phyloP scores from a whole-genome alignment of 2,888 invertebrate species.

The Trachelus iudaicus region DNA sequence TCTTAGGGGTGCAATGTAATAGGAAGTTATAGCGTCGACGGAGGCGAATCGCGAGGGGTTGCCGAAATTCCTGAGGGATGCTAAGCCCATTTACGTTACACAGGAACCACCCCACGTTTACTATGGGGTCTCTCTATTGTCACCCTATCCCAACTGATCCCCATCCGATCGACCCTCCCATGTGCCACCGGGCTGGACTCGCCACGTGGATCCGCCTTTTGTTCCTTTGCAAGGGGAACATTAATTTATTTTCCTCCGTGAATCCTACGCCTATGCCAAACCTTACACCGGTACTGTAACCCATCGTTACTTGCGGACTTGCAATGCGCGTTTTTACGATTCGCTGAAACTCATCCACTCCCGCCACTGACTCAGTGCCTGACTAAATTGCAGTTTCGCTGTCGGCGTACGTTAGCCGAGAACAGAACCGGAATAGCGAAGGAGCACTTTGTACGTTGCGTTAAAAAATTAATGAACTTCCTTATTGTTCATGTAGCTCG shows the following conservation, averaged over 20 bases:
- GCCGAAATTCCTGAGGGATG: slow-evolving; percentile 24
- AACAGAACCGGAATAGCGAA: too few species aligned
- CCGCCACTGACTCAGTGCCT: too few species aligned
- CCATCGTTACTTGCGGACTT: too few species aligned
- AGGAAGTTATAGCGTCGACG: slow-evolving; percentile 38
- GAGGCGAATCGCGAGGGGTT: slow-evolving; percentile 33
- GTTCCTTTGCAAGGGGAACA: neutral
- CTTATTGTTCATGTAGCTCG: neutral
- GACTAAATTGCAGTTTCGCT: too few species aligned
- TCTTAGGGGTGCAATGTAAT: slow-evolving; percentile 52
- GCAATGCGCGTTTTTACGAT: too few species aligned
- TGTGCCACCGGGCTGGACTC: neutral
- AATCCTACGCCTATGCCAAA: neutral
- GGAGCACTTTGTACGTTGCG: too few species aligned
- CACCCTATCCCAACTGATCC: neutral
- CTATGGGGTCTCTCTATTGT: neutral
- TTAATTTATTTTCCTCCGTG: neutral
- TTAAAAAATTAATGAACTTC: neutral
- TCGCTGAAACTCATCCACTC: too few species aligned
- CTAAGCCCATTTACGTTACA: neutral
- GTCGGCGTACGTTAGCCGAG: too few species aligned
- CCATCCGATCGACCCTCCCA: neutral
- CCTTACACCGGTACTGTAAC: neutral
- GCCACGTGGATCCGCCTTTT: neutral
- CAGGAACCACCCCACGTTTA: neutral